Base-by-base conservation (phyloP, 2,797 vertebrate species). In the Enteromius afrohamiltoni region DNA sequence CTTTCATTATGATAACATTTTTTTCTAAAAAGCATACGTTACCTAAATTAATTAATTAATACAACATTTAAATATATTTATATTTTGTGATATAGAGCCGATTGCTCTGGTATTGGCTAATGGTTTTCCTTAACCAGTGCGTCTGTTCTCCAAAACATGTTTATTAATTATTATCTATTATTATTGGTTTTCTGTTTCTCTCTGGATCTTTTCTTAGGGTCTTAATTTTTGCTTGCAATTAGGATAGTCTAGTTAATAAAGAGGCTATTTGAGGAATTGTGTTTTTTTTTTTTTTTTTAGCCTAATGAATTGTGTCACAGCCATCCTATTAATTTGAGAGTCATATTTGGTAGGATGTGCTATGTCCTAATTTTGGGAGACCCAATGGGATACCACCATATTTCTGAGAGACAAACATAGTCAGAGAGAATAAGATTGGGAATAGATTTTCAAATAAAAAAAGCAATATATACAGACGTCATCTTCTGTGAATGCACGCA, bases 231-330 rank as follows among this genome's bases (percentile, higher is more conserved):
- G 3, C 79, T 68, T 29, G 65, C 67, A 65, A 75, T 68, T 73
- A 64, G 47, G 62, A 58, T 77, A 76, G 60, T 78, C 81, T 86
- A 85, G 87, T 87, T 86, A 88, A 77, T 80, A 40, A 80, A 65
- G 47, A 64, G 65, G 73, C 69, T 87, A 86, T 88, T 87, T 87
- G 67, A 70, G 83, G 79, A 77, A 37, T 53, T 45, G 3, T 37
- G 31, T 29, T 40, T 42, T 34, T 74, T 67, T 55, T 23, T 73
- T 23, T 51, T 14, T 47, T 14, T 47, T 47, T 47, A 64, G 62
- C 6, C 1, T 64, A 76, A 45, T 81, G 40, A 84, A 86, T 65
- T 81, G 77, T 83, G 73, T 73, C 82, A 69, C 62, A 47, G 40
- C 17, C 40, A 53, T 64, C 65, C 51, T 70, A 55, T 82, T 85